Evolutionary conservation across 2,113 vertebrate species (phyloP), one percentile per base, ranked within the genome.

Genomic region (Anarrhichthys ocellatus): DNA sequence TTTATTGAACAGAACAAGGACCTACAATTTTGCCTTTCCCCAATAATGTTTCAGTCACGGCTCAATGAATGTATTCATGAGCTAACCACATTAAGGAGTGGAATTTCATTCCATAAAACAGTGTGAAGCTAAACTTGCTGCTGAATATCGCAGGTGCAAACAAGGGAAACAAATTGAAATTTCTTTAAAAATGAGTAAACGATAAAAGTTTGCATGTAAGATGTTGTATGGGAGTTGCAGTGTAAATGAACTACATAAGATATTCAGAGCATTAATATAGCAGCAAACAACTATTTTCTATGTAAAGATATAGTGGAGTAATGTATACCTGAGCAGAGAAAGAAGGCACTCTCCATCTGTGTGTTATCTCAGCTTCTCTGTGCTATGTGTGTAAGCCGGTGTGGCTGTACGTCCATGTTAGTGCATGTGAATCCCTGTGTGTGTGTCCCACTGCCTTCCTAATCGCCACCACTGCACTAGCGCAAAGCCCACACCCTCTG

Each of bases 11-110:
- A 36, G 13, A 65, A 52, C 34, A 32, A 71, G 66, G 22, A 80
- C 36, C 6, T n/a, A 18, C 14, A 48, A 32, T 17, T 65, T 73
- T 71, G 40, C 34, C 34, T 59, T 42, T n/a, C n/a, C 18, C 9
- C 9, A 59, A 2, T 58, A 42, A 65, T n/a, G 1, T 81, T 66
- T 63, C 32, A 62, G 61, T 74, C 20, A 10, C 58, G 24, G 58
- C 64, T 10, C 18, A 29, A 6, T 87, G n/a, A 76, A 80, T 87
- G 14, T 67, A 68, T 84, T 78, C 54, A 78, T 71, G 13, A 56
- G 72, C 2, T 62, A 9, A 11, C 7, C 32, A 24, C 62, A 15
- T 44, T 34, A 29, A 36, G 54, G 44, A 40, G 7, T 18, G 11
- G 17, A 70, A 40, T n/a, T 29, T 52, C 14, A 24, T 50, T 34